Evolutionary conservation across 2,113 vertebrate genomes (phyloP).

Genomic region (Grantiella picta): DNA sequence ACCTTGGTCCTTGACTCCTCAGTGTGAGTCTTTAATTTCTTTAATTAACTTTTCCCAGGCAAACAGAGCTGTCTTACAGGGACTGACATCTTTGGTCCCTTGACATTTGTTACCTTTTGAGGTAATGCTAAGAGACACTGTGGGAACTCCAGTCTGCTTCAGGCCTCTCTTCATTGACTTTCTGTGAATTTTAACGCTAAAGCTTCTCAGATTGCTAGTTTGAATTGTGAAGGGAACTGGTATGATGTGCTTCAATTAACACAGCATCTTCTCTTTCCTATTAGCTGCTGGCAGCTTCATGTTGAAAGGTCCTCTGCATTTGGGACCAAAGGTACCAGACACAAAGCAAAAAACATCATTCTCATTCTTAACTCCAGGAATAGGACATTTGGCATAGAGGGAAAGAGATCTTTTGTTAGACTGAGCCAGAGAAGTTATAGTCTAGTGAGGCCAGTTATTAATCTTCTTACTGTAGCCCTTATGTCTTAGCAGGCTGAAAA

Average conservation of each 20-base stretch:
- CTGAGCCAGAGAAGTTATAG: not conserved
- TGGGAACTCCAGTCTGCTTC: not conserved
- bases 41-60: not conserved
- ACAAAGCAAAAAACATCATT: not conserved
- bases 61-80: not conserved
- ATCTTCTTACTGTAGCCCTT: not conserved
- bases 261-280: not conserved
- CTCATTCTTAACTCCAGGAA: not conserved
- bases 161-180: not conserved
- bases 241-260: not conserved
- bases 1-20: not conserved
- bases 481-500: not conserved
- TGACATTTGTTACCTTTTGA: not conserved
- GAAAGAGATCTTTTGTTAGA: not conserved
- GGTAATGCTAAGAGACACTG: not conserved
- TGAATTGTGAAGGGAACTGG: not conserved
- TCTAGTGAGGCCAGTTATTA: not conserved
- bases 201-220: not conserved
- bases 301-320: not conserved
- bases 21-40: not conserved
- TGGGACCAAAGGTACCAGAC: not conserved
- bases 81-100: not conserved
- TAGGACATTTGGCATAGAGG: not conserved
- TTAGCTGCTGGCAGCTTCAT: not conserved
- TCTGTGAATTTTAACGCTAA: not conserved